Percentiles rank a stretch among this genome's conserved stretches.
These are phyloP conservation scores for Drosophila funebris DNA, from an alignment of 1,140 invertebrate species.

Conservation along the genomic window DNA sequence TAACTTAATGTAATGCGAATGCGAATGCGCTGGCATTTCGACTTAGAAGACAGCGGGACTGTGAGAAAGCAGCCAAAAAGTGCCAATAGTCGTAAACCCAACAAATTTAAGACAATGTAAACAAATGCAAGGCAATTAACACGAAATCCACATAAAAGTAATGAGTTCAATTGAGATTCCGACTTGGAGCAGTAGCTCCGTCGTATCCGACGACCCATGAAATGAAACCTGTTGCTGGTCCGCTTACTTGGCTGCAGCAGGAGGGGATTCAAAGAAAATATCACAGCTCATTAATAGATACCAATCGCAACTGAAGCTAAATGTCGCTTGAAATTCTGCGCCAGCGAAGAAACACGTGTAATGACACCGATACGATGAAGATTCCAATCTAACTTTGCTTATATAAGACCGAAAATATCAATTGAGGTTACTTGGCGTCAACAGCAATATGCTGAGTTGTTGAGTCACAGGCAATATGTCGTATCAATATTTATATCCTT, in stretches of 20 bases:
- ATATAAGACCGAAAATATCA: slow-evolving; percentile 41
- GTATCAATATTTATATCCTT: slow-evolving; percentile 23
- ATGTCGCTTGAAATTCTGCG: slow-evolving; percentile 63
- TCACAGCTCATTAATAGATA: slow-evolving; percentile 78
- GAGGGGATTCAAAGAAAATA: slow-evolving; percentile 25
- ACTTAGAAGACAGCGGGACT: slow-evolving; percentile 26
- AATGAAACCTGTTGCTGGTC: slow-evolving; percentile 55
- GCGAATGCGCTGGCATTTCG: slow-evolving; percentile 19
- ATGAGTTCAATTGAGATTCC: slow-evolving; percentile 61
- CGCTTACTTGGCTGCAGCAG: neutral
- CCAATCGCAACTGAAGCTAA: slow-evolving; percentile 46
- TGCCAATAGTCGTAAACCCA: slow-evolving; percentile 54
- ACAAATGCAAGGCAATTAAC: slow-evolving; percentile 74
- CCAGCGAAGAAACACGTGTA: slow-evolving; percentile 42
- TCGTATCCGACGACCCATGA: slow-evolving; percentile 32
- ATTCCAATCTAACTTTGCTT: slow-evolving; percentile 40
- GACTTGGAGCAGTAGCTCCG: neutral
- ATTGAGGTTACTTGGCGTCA: slow-evolving; percentile 22
- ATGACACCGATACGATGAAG: slow-evolving; percentile 45
- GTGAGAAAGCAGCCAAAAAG: slow-evolving; percentile 61
- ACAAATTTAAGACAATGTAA: slow-evolving; percentile 74
- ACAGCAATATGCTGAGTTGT: neutral
- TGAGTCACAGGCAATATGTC: slow-evolving; percentile 1
- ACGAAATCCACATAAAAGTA: slow-evolving; percentile 77
- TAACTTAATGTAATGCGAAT: slow-evolving; percentile 54